Conservation (phyloP, 2,113 vertebrate species). For the Campylorhamphus procurvoides region DNA sequence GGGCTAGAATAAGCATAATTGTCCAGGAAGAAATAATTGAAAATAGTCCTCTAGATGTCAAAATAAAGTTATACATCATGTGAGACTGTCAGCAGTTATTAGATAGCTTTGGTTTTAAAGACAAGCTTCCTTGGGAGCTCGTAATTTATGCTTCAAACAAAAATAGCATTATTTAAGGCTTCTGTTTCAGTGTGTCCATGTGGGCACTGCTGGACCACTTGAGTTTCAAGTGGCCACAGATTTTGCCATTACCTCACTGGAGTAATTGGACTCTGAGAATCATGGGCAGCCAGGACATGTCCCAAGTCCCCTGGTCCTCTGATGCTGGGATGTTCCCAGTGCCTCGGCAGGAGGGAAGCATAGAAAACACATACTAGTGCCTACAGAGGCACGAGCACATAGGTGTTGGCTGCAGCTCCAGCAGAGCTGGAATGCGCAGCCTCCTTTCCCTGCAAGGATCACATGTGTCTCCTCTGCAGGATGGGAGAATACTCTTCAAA, state of each 20-base stretch:
- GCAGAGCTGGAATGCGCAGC: neutral
- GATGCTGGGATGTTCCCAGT: neutral
- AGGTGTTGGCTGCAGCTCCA: neutral
- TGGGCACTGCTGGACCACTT: neutral
- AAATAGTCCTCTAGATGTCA: slow-evolving; percentile 77
- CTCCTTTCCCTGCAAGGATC: neutral
- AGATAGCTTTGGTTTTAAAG: slow-evolving; percentile 43
- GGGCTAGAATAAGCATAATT: slow-evolving; percentile 76
- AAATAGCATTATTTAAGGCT: neutral
- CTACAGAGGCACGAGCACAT: accelerated
- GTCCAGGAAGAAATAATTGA: slow-evolving; percentile 75
- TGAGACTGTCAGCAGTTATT: slow-evolving; percentile 57
- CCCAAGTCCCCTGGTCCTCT: accelerated
- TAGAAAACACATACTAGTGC: accelerated
- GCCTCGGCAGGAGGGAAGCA: accelerated
- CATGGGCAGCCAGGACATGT: neutral
- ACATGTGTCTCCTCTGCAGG: accelerated
- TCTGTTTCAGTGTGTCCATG: neutral
- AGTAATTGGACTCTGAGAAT: neutral
- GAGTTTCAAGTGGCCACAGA: neutral
- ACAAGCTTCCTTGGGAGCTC: slow-evolving; percentile 30
- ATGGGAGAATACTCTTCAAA: neutral
- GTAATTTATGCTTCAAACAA: slow-evolving; percentile 63
- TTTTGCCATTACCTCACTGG: neutral
- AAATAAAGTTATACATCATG: slow-evolving; percentile 63